phyloP scores from a whole-genome alignment of 2,888 invertebrate genomes.

The Eupsilia transversa region DNA sequence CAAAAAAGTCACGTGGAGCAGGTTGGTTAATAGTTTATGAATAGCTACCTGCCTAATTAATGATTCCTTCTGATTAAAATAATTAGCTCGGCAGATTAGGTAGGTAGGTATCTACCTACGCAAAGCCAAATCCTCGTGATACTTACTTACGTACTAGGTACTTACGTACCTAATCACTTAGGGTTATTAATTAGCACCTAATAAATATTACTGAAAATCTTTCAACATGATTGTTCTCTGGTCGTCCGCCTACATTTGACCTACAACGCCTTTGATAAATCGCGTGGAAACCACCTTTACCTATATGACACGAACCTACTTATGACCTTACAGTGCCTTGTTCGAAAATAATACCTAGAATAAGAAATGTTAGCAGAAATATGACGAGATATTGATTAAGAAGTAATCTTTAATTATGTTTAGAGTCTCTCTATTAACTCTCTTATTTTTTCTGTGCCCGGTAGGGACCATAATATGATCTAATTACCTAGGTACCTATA shows the following conservation, averaged over 20 bases:
- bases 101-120: background rate
- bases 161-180: background rate
- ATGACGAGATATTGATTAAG: background rate
- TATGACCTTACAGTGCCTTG: slow-evolving; percentile 42
- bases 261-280: slow-evolving; percentile 50
- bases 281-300: slow-evolving; percentile 50
- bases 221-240: slow-evolving; percentile 9
- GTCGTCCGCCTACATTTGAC: slow-evolving; percentile 51
- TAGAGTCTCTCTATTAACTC: too few species aligned
- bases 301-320: slow-evolving; percentile 30
- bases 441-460: too few species aligned
- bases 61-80: background rate
- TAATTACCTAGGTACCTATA: too few species aligned
- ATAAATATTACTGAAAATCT: slow-evolving; percentile 21
- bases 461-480: too few species aligned
- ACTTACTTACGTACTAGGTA: too few species aligned
- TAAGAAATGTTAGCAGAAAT: background rate
- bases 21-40: background rate
- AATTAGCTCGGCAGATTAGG: background rate
- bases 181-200: background rate
- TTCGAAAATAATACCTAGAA: slow-evolving; percentile 27
- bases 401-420: too few species aligned
- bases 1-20: background rate
- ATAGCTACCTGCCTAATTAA: background rate
- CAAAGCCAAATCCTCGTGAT: background rate